phyloP scores from a whole-genome alignment of 1,140 invertebrate species.

The Drosophila chauvacae region DNA sequence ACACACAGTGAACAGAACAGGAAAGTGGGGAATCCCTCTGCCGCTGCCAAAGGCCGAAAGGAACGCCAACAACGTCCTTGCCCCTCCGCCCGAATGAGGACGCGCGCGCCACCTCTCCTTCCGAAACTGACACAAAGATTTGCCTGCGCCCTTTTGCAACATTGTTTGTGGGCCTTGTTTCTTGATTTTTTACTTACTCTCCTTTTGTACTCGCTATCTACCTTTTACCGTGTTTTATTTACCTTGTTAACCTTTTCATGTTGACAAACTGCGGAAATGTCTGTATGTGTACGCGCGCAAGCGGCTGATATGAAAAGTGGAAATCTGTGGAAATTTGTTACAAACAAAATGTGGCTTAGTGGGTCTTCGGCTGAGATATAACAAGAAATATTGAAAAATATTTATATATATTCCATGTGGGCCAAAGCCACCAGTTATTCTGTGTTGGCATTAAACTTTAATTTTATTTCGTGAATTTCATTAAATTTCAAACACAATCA shows the following conservation, averaged over 20 bases:
- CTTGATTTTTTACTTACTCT: constrained; percentile 45
- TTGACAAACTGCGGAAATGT: constrained; percentile 64
- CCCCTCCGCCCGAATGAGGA: not conserved
- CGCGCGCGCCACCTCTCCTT: not conserved
- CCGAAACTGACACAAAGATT: constrained; percentile 34
- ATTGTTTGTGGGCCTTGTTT: constrained; percentile 63
- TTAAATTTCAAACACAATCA: constrained; percentile 28
- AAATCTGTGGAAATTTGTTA: constrained; percentile 74
- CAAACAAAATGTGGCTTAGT: constrained; percentile 48
- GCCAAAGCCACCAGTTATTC: not conserved
- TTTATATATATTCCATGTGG: constrained; percentile 16
- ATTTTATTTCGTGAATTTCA: constrained; percentile 23
- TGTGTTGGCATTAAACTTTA: constrained; percentile 7
- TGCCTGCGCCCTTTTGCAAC: constrained; percentile 49
- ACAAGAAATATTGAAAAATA: constrained; percentile 26
- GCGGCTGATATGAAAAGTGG: constrained; percentile 55
- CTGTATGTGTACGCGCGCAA: constrained; percentile 13
- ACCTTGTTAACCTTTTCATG: constrained; percentile 80
- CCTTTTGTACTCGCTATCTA: constrained; percentile 41
- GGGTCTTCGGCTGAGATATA: constrained; percentile 27
- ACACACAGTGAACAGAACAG: constrained; percentile 47
- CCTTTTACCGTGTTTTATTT: constrained; percentile 66
- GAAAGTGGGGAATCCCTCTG: constrained; percentile 11
- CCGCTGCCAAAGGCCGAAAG: constrained; percentile 14
- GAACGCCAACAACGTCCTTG: constrained; percentile 9